A percentile compares a stretch with the other conserved stretches of the same genome.
These are phyloP conservation scores for Drosophila paracracens DNA, from an alignment of 2,888 invertebrate genomes.

Conservation along the genomic window DNA sequence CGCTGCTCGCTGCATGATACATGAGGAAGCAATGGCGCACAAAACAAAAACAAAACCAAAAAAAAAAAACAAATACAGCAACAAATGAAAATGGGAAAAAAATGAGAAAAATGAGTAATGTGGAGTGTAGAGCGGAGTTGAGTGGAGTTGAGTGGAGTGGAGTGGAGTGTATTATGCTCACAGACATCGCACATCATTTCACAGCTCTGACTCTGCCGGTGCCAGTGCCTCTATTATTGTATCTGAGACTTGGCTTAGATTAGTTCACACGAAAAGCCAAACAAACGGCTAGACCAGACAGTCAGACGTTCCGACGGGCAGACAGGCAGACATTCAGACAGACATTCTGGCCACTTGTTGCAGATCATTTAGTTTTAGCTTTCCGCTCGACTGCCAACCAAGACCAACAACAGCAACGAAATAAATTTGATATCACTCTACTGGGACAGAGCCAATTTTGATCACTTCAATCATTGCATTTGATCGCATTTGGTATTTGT, in stretches of 20 bases:
- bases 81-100: neutral
- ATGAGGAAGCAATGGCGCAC: neutral
- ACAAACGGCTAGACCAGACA: slow-evolving; percentile 44
- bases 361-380: slow-evolving; percentile 47
- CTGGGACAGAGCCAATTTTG: slow-evolving; percentile 12
- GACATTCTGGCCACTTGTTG: slow-evolving; percentile 36
- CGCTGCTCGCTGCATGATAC: slow-evolving; percentile 24
- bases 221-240: slow-evolving; percentile 17
- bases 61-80: neutral
- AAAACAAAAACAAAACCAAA: neutral
- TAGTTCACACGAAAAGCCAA: slow-evolving; percentile 79
- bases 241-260: slow-evolving; percentile 58
- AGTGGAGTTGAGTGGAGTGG: neutral
- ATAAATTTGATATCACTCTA: slow-evolving; percentile 55
- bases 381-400: slow-evolving; percentile 67
- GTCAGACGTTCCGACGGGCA: neutral
- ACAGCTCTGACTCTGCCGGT: slow-evolving; percentile 53
- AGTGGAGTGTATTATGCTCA: slow-evolving; percentile 60
- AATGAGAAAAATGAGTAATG: slow-evolving; percentile 32
- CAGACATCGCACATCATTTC: slow-evolving; percentile 75
- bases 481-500: slow-evolving; percentile 6
- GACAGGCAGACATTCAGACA: neutral
- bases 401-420: slow-evolving; percentile 10
- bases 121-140: neutral
- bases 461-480: slow-evolving; percentile 8